These are phyloP conservation scores for Drosophila niveifrons DNA, from an alignment of 2,888 invertebrate species.

Conservation along the genomic window DNA sequence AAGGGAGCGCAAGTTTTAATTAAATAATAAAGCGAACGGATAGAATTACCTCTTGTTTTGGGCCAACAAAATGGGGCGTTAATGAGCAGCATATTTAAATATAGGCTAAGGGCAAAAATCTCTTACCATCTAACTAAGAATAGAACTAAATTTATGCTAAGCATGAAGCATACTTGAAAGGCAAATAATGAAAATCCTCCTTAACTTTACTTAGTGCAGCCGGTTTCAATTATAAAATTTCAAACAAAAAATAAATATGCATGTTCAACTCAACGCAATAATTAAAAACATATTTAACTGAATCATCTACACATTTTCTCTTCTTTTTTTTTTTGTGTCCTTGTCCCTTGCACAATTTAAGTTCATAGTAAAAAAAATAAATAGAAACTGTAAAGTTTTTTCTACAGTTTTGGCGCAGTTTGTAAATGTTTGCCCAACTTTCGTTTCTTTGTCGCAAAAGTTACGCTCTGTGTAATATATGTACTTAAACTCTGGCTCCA, in stretches of 20 bases:
- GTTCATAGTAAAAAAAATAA: neutral
- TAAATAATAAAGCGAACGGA: slow-evolving; percentile 9
- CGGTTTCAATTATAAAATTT: neutral
- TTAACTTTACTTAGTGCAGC: neutral
- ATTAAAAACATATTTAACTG: slow-evolving; percentile 1
- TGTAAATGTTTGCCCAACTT: slow-evolving; percentile 23
- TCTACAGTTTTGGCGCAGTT: slow-evolving; percentile 24
- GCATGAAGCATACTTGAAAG: neutral
- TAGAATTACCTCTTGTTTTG: neutral
- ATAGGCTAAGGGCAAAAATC: neutral
- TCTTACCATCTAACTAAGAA: neutral
- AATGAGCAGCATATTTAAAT: slow-evolving; percentile 5
- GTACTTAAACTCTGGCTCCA: slow-evolving; percentile 9
- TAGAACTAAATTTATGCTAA: neutral
- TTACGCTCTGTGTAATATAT: slow-evolving; percentile 23
- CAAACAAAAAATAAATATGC: neutral
- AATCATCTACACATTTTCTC: neutral
- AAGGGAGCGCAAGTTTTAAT: slow-evolving; percentile 8
- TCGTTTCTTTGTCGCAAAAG: slow-evolving; percentile 10
- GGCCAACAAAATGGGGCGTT: neutral
- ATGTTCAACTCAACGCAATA: neutral
- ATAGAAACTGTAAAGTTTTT: slow-evolving; percentile 1
- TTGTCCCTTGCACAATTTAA: neutral
- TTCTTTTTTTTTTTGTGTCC: neutral
- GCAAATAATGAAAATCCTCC: neutral